phyloP scores from a whole-genome alignment of 2,113 vertebrate genomes.

The Limanda limanda region DNA sequence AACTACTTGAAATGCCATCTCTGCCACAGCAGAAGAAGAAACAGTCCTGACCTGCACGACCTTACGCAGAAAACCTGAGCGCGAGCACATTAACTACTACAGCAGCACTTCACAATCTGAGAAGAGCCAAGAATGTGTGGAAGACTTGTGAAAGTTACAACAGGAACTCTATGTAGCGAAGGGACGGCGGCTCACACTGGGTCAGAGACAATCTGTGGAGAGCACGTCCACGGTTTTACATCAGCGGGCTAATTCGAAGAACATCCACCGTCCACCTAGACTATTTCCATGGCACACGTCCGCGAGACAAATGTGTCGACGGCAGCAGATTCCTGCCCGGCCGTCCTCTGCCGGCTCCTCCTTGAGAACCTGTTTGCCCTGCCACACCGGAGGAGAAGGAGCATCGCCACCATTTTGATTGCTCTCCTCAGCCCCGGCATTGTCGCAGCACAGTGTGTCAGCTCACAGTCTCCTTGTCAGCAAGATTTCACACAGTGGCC shows the following conservation, averaged over 20 bases:
- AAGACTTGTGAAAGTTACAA: conserved; percentile 58
- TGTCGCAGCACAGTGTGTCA: conserved; percentile 84
- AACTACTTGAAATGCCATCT: conserved; percentile 9
- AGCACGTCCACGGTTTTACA: conserved; percentile 24
- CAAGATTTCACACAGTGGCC: conserved; percentile 83
- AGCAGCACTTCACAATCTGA: conserved; percentile 3
- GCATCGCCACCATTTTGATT: conserved; percentile 86
- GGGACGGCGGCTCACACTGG: neutral
- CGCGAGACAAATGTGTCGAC: conserved; percentile 55
- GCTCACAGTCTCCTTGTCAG: conserved; percentile 83
- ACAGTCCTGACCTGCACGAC: conserved; percentile 20
- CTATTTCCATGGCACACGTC: conserved; percentile 45
- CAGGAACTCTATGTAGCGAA: conserved; percentile 30
- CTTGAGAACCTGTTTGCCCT: conserved; percentile 82
- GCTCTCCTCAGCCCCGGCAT: conserved; percentile 78
- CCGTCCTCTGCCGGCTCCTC: conserved; percentile 66
- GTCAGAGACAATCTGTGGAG: conserved; percentile 7
- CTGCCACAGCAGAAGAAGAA: conserved; percentile 7
- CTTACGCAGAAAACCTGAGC: conserved; percentile 23
- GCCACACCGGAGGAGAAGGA: conserved; percentile 75
- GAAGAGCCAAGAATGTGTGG: conserved; percentile 44
- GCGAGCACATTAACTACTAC: neutral
- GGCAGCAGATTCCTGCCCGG: conserved; percentile 66
- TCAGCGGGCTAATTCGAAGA: conserved; percentile 50
- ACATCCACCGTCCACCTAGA: conserved; percentile 41